Base-by-base conservation (phyloP, 1,140 invertebrate genomes). In the Temnothorax curvispinosus region DNA sequence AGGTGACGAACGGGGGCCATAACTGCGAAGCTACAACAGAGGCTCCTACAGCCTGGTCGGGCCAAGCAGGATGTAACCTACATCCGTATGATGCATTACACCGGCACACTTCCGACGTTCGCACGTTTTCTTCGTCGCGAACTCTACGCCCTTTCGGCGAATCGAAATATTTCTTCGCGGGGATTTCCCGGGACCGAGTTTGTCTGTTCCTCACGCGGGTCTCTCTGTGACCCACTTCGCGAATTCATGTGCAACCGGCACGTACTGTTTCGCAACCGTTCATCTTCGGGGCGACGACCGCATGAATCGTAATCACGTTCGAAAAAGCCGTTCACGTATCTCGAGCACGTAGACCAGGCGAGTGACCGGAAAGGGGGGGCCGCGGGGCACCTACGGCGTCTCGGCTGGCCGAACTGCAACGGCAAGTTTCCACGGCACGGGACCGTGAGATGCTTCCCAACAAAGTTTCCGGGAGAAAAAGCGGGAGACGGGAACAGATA, bases 221-320 rank as follows among this genome's bases (percentile, higher is more conserved):
- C 1, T 27, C 27, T 27, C 72, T 75, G 41, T 69, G 80, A 84
- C 80, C 80, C n/a, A 84, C 54, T 84, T 84, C 21, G 54, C 54
- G 38, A 71, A 44, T 81, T 81, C 38, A 69, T 64, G 54, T 38
- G 62, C 62, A 9, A 65, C 44, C 65, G 35, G 50, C 54, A 85
- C 74, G 74, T 78, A 85, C 58, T 56, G 64, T 67, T 69, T 76
- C 41, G 74, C 69, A 56, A 60, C 38, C 82, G 69, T 89, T 86
- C 60, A 80, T 89, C 62, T 89, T 88, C 52, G 27, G n/a, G 50
- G n/a, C 35, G 75, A 75, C 58, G 54, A 85, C 78, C 89, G 50
- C 89, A 81, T 88, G 89, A 91, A 90, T 91, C 72, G 76, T 89
- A 89, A 90, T 90, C 89, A 87, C 50, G 81, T 89, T 88, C 82